phyloP scores from a whole-genome alignment of 2,888 invertebrate genomes.

The Aromia moschata region DNA sequence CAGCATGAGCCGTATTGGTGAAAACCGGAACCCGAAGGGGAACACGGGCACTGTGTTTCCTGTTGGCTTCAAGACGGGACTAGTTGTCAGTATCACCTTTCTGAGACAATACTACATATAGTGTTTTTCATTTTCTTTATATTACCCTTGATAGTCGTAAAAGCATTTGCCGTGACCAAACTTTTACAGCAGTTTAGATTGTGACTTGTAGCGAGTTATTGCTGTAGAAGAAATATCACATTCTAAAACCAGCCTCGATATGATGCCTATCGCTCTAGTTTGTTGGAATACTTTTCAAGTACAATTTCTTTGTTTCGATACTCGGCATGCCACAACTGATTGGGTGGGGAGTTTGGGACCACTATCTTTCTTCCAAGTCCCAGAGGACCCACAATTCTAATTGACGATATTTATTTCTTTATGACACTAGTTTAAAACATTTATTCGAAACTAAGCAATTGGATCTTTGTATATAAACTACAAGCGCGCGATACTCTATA shows the following conservation, averaged over 20 bases:
- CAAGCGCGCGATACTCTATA: too few relatives aligned
- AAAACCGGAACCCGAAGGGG: slow-evolving; percentile 52
- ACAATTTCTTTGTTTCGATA: slow-evolving; percentile 62
- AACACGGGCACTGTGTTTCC: slow-evolving; percentile 50
- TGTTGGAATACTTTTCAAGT: slow-evolving; percentile 61
- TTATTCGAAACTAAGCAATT: slow-evolving; percentile 34
- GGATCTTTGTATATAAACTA: too few relatives aligned
- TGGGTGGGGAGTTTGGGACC: slow-evolving; percentile 62
- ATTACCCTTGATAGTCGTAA: slow-evolving; percentile 86
- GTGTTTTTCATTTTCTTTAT: slow-evolving; percentile 92
- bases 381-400: slow-evolving; percentile 55
- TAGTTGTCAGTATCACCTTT: slow-evolving; percentile 62
- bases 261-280: slow-evolving; percentile 60
- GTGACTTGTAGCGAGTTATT: slow-evolving; percentile 59
- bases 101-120: slow-evolving; percentile 63
- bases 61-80: slow-evolving; percentile 57
- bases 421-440: slow-evolving; percentile 46
- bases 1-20: slow-evolving; percentile 46
- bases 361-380: slow-evolving; percentile 52
- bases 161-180: slow-evolving; percentile 89
- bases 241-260: slow-evolving; percentile 56
- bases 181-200: slow-evolving; percentile 66
- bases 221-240: slow-evolving; percentile 55
- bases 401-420: slow-evolving; percentile 56
- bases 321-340: slow-evolving; percentile 60